Base-by-base conservation (phyloP, 2,888 invertebrate species). In the Eupithecia centaureata region DNA sequence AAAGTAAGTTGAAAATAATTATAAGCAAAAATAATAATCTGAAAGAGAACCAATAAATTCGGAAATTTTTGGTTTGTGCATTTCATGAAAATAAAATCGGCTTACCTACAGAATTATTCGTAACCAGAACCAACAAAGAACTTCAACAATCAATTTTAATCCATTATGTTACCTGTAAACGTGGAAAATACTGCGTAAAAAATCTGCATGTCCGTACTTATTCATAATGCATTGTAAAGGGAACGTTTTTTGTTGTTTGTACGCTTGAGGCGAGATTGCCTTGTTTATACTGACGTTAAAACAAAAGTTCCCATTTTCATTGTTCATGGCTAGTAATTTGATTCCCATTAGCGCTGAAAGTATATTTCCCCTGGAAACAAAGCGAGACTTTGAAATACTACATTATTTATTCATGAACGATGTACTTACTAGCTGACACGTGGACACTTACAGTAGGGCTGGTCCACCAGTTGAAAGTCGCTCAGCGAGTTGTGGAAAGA, bases 261-360 rank as follows among this genome's bases (percentile, higher is more conserved):
- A 59, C 38, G 62, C 71, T 61, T 57, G 64, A 18, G 42, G 68
- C 67, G 15, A 52, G 52, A 47, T 59, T 32, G 38, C 47, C 63
- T 68, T 61, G 66, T 67, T 67, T 35, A 32, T 28, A 57, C 47
- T 61, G 51, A 63, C 59, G 51, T 51, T 56, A 59, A 52, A 52
- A 47, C 27, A 52, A 52, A 27, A 27, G 25, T 52, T 18, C 47
- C 25, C n/a, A 22, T 51, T 47, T 47, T 22, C 5, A 47, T 22
- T 22, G 12, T 22, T 22, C 18, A 47, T 22, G 10, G 25, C 15
- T 27, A 15, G 2, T 52, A 52, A 52, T 27, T 27, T 52, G 27
- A 52, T 52, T 52, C 27, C 42, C 18, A 42, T 42, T 18, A 10
- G 38, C 10, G 42, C 18, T 7, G 42, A 22, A 42, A 10, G 1